Conservation (phyloP, 92 coral and sea anemone species). For the Heteractis magnifica region DNA sequence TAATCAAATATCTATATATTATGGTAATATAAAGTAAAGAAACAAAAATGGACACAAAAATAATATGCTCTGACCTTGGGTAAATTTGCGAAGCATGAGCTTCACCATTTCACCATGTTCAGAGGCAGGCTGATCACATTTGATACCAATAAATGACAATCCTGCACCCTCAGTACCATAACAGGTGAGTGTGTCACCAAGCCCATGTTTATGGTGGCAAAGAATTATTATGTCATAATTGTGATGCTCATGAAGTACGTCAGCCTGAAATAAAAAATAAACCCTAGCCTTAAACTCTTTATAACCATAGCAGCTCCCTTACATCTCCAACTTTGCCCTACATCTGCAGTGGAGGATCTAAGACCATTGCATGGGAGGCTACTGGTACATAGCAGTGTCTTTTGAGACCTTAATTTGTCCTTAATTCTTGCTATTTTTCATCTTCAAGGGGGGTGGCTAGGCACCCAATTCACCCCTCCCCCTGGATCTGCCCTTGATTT, state of each 20-base stretch:
- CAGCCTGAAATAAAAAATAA: slow-evolving; percentile 34
- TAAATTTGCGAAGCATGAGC: slow-evolving; percentile 37
- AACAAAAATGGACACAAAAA: too few species aligned
- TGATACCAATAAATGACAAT: slow-evolving; percentile 47
- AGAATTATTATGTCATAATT: slow-evolving; percentile 46
- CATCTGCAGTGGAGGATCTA: too few species aligned
- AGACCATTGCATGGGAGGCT: too few species aligned
- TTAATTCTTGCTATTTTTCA: too few species aligned
- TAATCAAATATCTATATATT: too few species aligned
- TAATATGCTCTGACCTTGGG: slow-evolving; percentile 30
- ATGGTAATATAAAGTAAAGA: too few species aligned
- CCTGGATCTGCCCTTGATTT: too few species aligned
- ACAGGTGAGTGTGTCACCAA: slow-evolving; percentile 39
- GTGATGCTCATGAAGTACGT: slow-evolving; percentile 34
- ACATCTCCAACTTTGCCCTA: too few species aligned
- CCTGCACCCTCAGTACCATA: slow-evolving; percentile 62
- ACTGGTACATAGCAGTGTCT: too few species aligned
- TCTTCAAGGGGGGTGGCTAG: too few species aligned
- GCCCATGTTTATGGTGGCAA: slow-evolving; percentile 54
- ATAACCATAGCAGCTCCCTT: background rate
- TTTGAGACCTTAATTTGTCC: too few species aligned
- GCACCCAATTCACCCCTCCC: too few species aligned
- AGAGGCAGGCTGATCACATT: slow-evolving; percentile 20
- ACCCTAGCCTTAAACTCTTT: background rate
- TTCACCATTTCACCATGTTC: slow-evolving; percentile 35